Evolutionary conservation across 2,113 vertebrate genomes (phyloP).

Genomic region (Zapus hudsonius): DNA sequence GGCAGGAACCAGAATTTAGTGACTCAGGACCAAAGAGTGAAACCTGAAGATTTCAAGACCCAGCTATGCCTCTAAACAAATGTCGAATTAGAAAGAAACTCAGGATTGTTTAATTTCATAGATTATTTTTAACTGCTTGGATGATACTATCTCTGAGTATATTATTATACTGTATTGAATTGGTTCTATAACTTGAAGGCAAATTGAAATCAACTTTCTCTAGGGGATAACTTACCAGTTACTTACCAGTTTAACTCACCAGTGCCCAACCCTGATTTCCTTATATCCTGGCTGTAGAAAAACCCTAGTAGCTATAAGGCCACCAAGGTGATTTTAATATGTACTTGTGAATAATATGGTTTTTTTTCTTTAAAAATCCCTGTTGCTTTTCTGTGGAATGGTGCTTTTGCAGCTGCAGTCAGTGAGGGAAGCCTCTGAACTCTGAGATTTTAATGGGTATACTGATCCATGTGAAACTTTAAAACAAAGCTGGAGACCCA

Average conservation of each 20-base stretch:
- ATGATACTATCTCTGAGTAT: neutral
- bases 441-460: neutral
- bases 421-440: neutral
- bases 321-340: neutral
- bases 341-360: neutral
- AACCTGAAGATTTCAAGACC: neutral
- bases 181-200: slow-evolving; percentile 19
- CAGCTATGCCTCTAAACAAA: neutral
- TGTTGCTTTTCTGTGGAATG: neutral
- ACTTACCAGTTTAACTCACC: neutral
- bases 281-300: neutral
- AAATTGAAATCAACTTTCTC: neutral
- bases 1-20: neutral
- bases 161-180: neutral
- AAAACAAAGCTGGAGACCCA: neutral
- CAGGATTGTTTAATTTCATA: neutral
- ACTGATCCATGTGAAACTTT: neutral
- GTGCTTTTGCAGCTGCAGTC: neutral
- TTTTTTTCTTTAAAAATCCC: too few species aligned
- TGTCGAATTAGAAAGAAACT: neutral
- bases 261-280: neutral
- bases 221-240: too few species aligned
- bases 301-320: neutral
- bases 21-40: neutral
- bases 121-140: neutral